Evolutionary conservation across 2,888 invertebrate species (phyloP).

Genomic region (Ctena decussata): DNA sequence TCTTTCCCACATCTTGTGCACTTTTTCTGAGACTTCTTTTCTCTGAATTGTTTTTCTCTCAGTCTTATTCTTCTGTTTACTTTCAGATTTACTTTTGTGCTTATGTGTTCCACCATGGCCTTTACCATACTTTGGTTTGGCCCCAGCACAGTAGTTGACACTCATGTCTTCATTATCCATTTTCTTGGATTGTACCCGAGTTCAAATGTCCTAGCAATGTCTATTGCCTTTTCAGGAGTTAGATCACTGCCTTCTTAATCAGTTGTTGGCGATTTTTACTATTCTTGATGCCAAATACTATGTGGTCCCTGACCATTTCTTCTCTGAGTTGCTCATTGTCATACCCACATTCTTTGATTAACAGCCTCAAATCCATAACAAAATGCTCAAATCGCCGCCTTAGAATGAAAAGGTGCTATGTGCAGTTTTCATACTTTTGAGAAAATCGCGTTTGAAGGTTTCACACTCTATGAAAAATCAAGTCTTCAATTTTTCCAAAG

Average conservation of each 20-base stretch:
- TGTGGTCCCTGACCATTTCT: constrained; percentile 53
- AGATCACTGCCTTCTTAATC: constrained; percentile 13
- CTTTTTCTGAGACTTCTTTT: background rate
- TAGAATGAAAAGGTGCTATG: too few relatives aligned
- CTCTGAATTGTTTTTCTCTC: background rate
- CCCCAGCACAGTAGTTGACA: background rate
- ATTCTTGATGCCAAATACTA: constrained; percentile 45
- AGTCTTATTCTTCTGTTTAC: background rate
- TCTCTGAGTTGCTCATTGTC: constrained; percentile 26
- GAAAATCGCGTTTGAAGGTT: too few relatives aligned
- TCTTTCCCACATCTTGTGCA: constrained; percentile 24
- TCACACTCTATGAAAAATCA: too few relatives aligned
- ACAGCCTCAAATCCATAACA: background rate
- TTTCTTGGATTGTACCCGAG: constrained; percentile 40
- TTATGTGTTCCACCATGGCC: background rate
- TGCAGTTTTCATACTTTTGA: too few relatives aligned
- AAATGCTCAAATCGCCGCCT: too few relatives aligned
- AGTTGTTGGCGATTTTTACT: constrained; percentile 44
- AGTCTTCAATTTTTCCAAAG: too few relatives aligned
- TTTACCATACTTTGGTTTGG: background rate
- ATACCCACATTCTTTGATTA: constrained; percentile 12
- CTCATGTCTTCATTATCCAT: constrained; percentile 37
- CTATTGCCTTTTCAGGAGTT: constrained; percentile 25
- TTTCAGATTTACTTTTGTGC: too few relatives aligned
- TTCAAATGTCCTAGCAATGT: constrained; percentile 32